Base-by-base conservation (phyloP, 1,140 invertebrate species). In the Oryzaephilus surinamensis region DNA sequence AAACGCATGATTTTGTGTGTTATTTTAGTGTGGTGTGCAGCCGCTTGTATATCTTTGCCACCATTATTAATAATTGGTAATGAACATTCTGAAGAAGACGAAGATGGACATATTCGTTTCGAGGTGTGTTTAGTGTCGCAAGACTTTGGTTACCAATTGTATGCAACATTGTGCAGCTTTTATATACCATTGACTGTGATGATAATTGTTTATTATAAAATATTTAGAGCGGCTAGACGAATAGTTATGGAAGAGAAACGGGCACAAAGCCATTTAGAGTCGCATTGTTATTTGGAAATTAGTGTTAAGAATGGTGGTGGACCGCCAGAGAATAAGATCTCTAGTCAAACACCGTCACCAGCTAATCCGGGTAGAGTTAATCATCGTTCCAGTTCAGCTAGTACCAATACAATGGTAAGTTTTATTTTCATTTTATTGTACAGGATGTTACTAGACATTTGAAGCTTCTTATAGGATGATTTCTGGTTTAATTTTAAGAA, bases 181-280 rank as follows among this genome's bases (percentile, higher is more conserved):
- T 93, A 92, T 65, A 77, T 93, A 48, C 89, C 89, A 0, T 63
- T 92, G 15, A 72, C 81, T 34, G 84, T 94, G 27, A 93, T 93
- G 88, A 79, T 92, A 14, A 76, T 86, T 41, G 84, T 93, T 2
- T 93, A 94, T 58, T 85, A 88, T 57, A 89, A 89, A 65, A 93
- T 94, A 63, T 87, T 93, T 59, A 70, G 79, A 28, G 85, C 84
- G 0, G 85, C 85, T 4, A 72, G 82, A 27, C 78, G 78, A 52
- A 88, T 90, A 51, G 85, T 91, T 1, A 71, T 82, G 51, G 85
- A 88, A 52, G 86, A 91, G 67, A 81, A 76, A 52, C 67, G 81
- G n/a, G 84, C 85, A 6, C 84, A 88, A 54, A 84, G 78, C 14
- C 84, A 87, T 56, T 63, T 89, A 35, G 81, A 86, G 54, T 76